A percentile compares a stretch with the other conserved stretches of the same genome.
These are phyloP conservation scores for Pionites leucogaster DNA, from an alignment of 2,113 vertebrate genomes.

Conservation along the genomic window DNA sequence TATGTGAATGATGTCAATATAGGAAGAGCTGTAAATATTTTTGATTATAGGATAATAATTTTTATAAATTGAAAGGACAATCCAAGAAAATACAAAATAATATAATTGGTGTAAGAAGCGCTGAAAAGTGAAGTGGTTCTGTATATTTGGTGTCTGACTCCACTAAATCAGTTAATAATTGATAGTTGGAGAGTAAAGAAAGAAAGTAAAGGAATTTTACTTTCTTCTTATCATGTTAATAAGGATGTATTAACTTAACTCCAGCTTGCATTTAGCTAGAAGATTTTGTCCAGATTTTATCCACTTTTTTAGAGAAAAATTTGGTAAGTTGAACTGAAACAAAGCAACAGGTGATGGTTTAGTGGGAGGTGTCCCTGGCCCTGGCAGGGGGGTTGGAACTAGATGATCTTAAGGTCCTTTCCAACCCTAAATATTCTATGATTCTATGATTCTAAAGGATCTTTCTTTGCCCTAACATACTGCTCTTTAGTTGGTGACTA, in stretches of 20 bases:
- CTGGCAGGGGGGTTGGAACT: too few relatives aligned
- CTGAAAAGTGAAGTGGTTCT: background rate
- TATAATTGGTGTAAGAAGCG: rapidly evolving
- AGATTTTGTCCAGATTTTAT: background rate
- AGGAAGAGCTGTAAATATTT: background rate
- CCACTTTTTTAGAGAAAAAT: background rate
- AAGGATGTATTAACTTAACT: background rate
- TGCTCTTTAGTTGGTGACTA: background rate
- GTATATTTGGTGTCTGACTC: background rate
- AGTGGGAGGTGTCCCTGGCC: too few relatives aligned
- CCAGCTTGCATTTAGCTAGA: background rate
- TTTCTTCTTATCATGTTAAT: background rate
- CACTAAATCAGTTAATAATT: background rate
- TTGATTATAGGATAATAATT: background rate
- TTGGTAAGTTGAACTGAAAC: background rate
- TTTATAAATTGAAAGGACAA: background rate
- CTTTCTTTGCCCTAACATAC: background rate
- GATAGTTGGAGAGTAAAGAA: background rate
- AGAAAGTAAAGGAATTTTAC: background rate
- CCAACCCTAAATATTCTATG: too few relatives aligned
- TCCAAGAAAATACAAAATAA: background rate
- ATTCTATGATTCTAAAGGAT: background rate
- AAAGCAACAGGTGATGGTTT: background rate
- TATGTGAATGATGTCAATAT: background rate
- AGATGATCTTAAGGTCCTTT: too few relatives aligned